Evolutionary conservation across 2,888 invertebrate genomes (phyloP), one percentile per base, ranked within the genome.

Genomic region (Caenorhabditis parvicauda): DNA sequence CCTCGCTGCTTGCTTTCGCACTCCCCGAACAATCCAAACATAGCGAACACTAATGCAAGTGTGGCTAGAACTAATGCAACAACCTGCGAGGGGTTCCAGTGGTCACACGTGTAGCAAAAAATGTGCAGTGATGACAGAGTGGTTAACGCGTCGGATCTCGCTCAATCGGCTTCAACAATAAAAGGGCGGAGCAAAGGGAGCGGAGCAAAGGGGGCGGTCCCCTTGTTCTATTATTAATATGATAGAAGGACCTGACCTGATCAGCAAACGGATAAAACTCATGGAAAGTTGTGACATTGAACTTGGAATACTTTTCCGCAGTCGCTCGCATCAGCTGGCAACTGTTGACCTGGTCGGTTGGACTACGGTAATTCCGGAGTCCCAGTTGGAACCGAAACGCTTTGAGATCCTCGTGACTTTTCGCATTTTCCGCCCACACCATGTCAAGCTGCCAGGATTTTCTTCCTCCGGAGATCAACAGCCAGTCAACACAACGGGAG

Each of bases 201-300:
- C n/a, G n/a, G n/a, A n/a, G 21, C 2, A 55, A 59, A n/a, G 22
- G 29, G n/a, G 35, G n/a, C 9, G 35, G 35, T 12, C n/a, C 7
- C n/a, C n/a, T n/a, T n/a, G n/a, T n/a, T n/a, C n/a, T n/a, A n/a
- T n/a, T n/a, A n/a, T n/a, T n/a, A n/a, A n/a, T n/a, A n/a, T n/a
- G n/a, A n/a, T n/a, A n/a, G n/a, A n/a, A n/a, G n/a, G n/a, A n/a
- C n/a, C n/a, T 17, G 12, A 70, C 70, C 68, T 81, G 83, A 68
- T 94, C 94, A 80, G 93, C 93, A 84, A 91, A 94, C 14, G 93
- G 91, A 81, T 93, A 94, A 82, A 92, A 92, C 0, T 93, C 92
- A 85, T 93, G 92, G 82, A 92, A 94, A 2, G 93, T 91, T 24
- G 90, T 91, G 50, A 89, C 91, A 79, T 92, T 92, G 12, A 92